A percentile compares a stretch with the other conserved stretches of the same genome.
Conservation (phyloP, 2,113 vertebrate genomes). For the Laterallus jamaicensis region DNA sequence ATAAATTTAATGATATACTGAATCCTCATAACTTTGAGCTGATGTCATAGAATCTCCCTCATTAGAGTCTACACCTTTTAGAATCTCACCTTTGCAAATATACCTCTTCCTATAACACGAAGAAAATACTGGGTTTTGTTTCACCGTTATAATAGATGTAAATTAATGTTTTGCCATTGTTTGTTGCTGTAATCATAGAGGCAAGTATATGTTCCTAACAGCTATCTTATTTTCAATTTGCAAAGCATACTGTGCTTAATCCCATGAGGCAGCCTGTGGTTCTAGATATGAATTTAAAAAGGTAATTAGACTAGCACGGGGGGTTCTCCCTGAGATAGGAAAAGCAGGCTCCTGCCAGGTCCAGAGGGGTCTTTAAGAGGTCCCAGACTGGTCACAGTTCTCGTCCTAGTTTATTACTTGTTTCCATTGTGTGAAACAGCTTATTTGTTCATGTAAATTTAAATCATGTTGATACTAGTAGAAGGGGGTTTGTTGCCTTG, state of each 20-base stretch:
- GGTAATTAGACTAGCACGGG: constrained; percentile 82
- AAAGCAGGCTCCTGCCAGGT: constrained; percentile 65
- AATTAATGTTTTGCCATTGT: constrained; percentile 84
- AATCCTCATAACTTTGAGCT: constrained; percentile 38
- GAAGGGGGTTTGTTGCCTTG: neutral
- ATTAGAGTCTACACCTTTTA: constrained; percentile 21
- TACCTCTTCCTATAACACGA: constrained; percentile 40
- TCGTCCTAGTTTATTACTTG: constrained; percentile 51
- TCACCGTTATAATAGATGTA: constrained; percentile 76
- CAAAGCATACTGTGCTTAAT: constrained; percentile 84
- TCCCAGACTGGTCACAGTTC: constrained; percentile 67
- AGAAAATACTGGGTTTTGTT: constrained; percentile 65
- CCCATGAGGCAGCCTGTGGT: constrained; percentile 77
- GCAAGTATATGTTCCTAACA: constrained; percentile 81
- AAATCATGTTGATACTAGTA: constrained; percentile 75
- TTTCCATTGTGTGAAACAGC: constrained; percentile 68
- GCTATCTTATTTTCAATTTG: constrained; percentile 91
- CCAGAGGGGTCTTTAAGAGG: constrained; percentile 76
- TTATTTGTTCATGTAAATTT: constrained; percentile 83
- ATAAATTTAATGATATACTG: constrained; percentile 47
- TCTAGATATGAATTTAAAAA: constrained; percentile 88
- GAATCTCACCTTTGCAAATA: constrained; percentile 62
- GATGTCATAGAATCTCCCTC: constrained; percentile 30
- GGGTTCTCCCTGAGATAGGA: constrained; percentile 71
- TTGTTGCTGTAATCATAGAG: constrained; percentile 79